phyloP scores from a whole-genome alignment of 2,797 vertebrate species.

The Tarsius wallacei region DNA sequence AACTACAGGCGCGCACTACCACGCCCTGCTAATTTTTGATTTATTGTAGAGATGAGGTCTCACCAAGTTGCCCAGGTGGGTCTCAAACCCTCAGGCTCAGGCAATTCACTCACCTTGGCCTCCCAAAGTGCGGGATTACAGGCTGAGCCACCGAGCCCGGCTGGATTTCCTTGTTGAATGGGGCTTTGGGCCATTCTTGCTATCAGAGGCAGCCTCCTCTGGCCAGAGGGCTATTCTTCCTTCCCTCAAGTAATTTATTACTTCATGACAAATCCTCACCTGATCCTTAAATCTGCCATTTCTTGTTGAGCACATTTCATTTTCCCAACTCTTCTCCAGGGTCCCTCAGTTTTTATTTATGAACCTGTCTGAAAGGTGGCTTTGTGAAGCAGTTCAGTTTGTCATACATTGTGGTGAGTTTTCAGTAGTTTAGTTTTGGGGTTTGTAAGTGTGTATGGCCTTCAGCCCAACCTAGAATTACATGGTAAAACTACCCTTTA shows the following conservation, averaged over 20 bases:
- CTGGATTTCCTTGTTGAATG: background rate
- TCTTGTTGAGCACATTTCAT: background rate
- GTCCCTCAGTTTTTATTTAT: constrained; percentile 15
- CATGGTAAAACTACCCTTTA: background rate
- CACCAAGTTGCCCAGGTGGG: no score
- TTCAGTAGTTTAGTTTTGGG: background rate
- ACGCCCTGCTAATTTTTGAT: no score
- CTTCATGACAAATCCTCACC: background rate
- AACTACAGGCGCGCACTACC: no score
- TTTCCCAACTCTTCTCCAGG: background rate
- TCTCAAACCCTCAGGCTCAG: no score
- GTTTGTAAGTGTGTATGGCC: background rate
- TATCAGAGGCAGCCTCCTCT: background rate
- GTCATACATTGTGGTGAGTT: background rate
- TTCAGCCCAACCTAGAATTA: background rate
- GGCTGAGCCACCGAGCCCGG: no score
- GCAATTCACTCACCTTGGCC: no score
- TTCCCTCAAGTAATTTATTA: background rate
- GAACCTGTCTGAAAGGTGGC: background rate
- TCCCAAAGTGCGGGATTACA: no score
- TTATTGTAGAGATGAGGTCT: no score
- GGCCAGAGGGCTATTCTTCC: background rate
- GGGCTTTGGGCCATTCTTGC: background rate
- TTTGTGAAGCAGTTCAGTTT: background rate
- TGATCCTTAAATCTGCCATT: background rate